Base-by-base conservation (phyloP, 2,113 vertebrate species). In the Pungitius pungitius region DNA sequence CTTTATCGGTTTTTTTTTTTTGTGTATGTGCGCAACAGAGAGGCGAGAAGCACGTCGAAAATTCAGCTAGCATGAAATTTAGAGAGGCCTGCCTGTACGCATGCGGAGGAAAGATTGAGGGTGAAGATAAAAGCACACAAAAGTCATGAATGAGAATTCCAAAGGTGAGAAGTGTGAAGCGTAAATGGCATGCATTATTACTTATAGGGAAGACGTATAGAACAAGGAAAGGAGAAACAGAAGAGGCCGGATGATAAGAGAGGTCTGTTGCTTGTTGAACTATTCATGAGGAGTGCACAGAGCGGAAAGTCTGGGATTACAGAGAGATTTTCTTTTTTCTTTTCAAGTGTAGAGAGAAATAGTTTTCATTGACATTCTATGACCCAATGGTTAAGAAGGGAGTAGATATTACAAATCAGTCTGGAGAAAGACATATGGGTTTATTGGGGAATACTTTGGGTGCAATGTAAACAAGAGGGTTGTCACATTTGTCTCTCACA, bases 221-320 rank as follows among this genome's bases (percentile, higher is more conserved):
- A 49, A 40, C 18, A 56, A 72, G 42, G 10, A 40, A 27, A 39
- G 45, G 39, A 58, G 64, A n/a, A 12, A 61, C 37, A 65, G 15
- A 65, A 37, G 55, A 62, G 60, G 42, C 65, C 55, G 78, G 78
- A 59, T 80, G 61, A 69, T 85, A 71, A 40, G 61, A 66, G 58
- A 66, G 69, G 69, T 77, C 61, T 80, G 55, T 37, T 24, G 70
- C 69, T 85, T 68, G 39, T 65, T 88, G 61, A 85, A 83, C 81
- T 82, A 82, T 88, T 84, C 63, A 86, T 88, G 78, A 87, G 54
- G 69, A 57, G 72, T 52, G 64, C 47, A 52, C 12, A 13, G n/a
- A 68, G 69, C 8, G 14, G 78, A 66, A 78, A 81, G 80, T 75
- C 60, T 49, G 27, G 18, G 30, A 72, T 47, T 69, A 66, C 30